Conservation (phyloP, 2,888 invertebrate genomes). For the Colostygia pectinataria region DNA sequence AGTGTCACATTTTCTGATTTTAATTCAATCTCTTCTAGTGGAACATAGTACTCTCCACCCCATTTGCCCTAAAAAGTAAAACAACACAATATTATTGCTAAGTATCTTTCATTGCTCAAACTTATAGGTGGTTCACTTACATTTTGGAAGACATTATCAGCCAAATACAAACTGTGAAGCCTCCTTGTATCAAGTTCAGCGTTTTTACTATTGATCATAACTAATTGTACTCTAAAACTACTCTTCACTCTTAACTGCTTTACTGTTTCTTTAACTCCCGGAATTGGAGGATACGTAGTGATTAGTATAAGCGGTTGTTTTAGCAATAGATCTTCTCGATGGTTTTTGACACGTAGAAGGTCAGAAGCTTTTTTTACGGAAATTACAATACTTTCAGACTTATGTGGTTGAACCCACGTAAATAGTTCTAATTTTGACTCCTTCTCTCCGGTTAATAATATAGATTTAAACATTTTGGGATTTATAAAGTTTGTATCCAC, state of each 20-base stretch:
- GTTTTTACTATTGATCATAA: constrained; percentile 20
- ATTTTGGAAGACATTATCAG: constrained; percentile 11
- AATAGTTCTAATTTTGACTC: constrained; percentile 4
- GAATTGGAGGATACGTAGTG: constrained; percentile 41
- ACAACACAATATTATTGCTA: too few species aligned
- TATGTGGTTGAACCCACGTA: constrained; percentile 4
- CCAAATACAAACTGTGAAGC: constrained; percentile 33
- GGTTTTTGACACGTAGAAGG: constrained; percentile 34
- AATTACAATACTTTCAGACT: constrained; percentile 34
- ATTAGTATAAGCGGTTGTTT: constrained; percentile 44
- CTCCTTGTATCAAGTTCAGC: constrained; percentile 36
- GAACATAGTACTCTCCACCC: constrained; percentile 41
- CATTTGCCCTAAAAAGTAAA: constrained; percentile 35
- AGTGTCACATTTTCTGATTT: constrained; percentile 22
- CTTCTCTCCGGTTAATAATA: constrained; percentile 2
- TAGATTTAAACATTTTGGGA: constrained; percentile 6
- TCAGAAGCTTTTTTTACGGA: constrained; percentile 42
- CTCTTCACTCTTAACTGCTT: constrained; percentile 1
- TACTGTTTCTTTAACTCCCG: constrained; percentile 9
- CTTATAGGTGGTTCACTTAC: background rate
- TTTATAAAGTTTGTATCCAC: constrained; percentile 1
- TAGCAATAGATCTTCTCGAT: constrained; percentile 35
- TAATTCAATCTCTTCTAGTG: constrained; percentile 26
- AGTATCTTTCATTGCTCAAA: too few species aligned
- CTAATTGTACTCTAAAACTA: constrained; percentile 5